Base-by-base conservation (phyloP, 2,888 invertebrate genomes). In the Plagodis pulveraria region DNA sequence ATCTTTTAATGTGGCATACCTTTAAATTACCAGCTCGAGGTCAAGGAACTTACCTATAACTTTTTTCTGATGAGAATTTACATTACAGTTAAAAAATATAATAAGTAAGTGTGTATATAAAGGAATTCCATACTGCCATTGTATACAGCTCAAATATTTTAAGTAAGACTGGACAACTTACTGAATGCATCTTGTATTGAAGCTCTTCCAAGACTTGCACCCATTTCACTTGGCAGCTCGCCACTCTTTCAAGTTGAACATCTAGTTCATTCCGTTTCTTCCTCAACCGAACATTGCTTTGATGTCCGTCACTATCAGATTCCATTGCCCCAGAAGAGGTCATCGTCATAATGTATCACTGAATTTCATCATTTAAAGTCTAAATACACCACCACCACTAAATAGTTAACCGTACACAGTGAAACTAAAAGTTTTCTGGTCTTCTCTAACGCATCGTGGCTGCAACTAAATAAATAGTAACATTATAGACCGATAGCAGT, bases 191-290 rank as follows among this genome's bases (percentile, higher is more conserved):
- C 67, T 86, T 89, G 84, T 84, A 87, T 43, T 80, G 73, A 40
- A 91, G 72, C 63, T 90, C 91, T 62, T 88, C 87, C 52, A 88
- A 65, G 41, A 91, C 90, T 66, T 87, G 87, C 38, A 79, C 84
- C 90, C 90, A 90, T 56, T 77, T 79, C 62, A 84, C 70, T 42
- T 83, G 81, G 54, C 71, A 77, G 66, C 86, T 88, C 49, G 70
- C 66, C 49, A 71, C 67, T 6, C 80, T 73, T 0, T 76, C 74
- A 41, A 58, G 62, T 33, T 58, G 62, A 48, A 64, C 56, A 38
- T 52, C 52, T 10, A 36, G 35, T 50, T 45, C 10, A 54, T 10
- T 43, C 12, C 11, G 42, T 53, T 8, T 52, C 45, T 33, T 50
- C 44, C 63, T 67, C 43, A 66, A 43, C 53, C 62, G 60, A 62